Evolutionary conservation across 2,888 invertebrate genomes (phyloP).

Genomic region (Disparrhopalites patrizii): DNA sequence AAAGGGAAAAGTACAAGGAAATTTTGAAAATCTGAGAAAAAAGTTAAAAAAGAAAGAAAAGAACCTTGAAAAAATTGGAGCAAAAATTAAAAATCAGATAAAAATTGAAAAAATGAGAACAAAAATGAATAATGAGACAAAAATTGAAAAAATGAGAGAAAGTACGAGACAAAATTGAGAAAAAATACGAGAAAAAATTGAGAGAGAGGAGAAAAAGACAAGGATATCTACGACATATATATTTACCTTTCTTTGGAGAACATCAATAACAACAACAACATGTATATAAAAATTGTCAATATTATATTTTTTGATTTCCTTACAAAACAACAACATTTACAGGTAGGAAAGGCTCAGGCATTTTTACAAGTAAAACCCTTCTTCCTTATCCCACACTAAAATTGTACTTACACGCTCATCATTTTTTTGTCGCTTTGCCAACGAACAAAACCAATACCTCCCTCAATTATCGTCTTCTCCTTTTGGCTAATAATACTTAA

Average conservation of each 20-base stretch:
- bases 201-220: neutral
- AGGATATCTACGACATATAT: too few species aligned
- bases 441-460: conserved; percentile 11
- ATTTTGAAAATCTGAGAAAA: neutral
- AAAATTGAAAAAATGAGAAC: neutral
- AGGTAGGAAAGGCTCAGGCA: conserved; percentile 46
- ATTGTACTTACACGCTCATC: conserved; percentile 49
- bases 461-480: neutral
- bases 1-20: neutral
- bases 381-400: conserved; percentile 45
- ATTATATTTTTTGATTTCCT: neutral
- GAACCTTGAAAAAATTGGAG: neutral
- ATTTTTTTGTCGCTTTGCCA: conserved; percentile 24
- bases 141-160: neutral
- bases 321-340: conserved; percentile 33
- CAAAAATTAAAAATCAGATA: neutral
- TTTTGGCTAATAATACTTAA: neutral
- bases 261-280: neutral
- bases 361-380: conserved; percentile 36
- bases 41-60: neutral
- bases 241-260: neutral
- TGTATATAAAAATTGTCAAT: neutral
- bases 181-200: neutral
- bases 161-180: neutral
- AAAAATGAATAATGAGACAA: neutral